Base-by-base conservation (phyloP, 2,888 invertebrate genomes). In the Mechanitis messenoides region DNA sequence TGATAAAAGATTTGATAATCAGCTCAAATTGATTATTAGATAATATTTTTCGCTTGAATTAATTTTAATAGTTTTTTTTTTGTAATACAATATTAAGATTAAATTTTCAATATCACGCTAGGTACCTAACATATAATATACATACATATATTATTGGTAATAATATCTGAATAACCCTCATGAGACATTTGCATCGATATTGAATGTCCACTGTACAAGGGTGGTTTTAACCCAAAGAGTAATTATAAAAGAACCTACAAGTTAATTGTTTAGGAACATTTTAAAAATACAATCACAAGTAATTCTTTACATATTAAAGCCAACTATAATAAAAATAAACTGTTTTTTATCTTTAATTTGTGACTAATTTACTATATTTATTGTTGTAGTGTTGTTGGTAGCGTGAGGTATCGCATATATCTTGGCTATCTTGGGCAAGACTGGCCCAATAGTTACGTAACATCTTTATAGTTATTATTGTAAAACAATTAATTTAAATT, bases 121-220 rank as follows among this genome's bases (percentile, higher is more conserved):
- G 6, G 6, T 5, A 35, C 35, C 35, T 59, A 45, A 6, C 9
- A 59, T 54, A 50, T 64, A 58, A 62, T 62, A 64, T 65, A 64
- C 61, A 67, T 68, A 68, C 66, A 70, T 72, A 64, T 64, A 68
- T 70, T 66, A 68, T 61, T 60, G 60, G 64, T 61, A 64, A 65
- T 69, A 72, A 66, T 67, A 58, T 61, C 69, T 68, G 66, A 67
- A 6, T 42, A 42, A 65, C 70, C 72, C 75, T 69, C 74, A 72
- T 68, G 75, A 80, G 80, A 80, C 78, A 88, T 89, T 89, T 85
- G 87, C 88, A 89, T 89, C 80, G 84, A 87, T 89, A 89, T 89
- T 89, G 86, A 83, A 87, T 87, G 88, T 87, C 88, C 86, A 79
- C 77, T 74, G 73, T 72, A 86, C 80, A 81, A 79, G 83, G 84